These are phyloP conservation scores for Polyommatus icarus DNA, from an alignment of 2,888 invertebrate species.

Conservation along the genomic window DNA sequence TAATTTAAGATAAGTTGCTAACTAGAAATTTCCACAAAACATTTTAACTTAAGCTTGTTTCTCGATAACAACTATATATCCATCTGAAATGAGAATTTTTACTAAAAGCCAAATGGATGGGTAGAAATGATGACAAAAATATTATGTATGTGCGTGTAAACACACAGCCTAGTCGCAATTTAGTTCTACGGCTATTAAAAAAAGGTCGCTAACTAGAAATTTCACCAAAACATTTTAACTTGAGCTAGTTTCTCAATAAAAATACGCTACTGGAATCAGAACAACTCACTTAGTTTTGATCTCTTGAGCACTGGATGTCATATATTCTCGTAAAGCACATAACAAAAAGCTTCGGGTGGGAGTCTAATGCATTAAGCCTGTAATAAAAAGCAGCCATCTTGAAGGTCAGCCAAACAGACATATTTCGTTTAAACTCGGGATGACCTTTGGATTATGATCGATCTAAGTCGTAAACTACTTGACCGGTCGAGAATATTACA, in stretches of 20 bases:
- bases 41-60: constrained; percentile 15
- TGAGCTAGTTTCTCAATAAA: neutral
- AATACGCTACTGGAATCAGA: neutral
- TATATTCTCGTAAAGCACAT: neutral
- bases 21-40: neutral
- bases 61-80: neutral
- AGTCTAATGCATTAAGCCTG: constrained; percentile 15
- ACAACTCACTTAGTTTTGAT: constrained; percentile 13
- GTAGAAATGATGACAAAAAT: no score
- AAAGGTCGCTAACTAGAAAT: neutral
- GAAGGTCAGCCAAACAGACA: constrained; percentile 5
- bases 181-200: constrained; percentile 18
- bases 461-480: constrained; percentile 8
- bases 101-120: no score
- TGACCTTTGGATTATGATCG: constrained; percentile 19
- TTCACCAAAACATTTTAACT: neutral
- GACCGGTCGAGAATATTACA: constrained; percentile 15
- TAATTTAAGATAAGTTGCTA: neutral
- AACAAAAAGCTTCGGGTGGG: neutral
- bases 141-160: no score
- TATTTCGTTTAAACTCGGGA: constrained; percentile 27
- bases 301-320: neutral
- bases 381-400: constrained; percentile 27
- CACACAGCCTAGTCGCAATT: constrained; percentile 8
- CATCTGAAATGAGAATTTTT: no score